Conservation (phyloP, 2,797 vertebrate genomes). For the Platalea minor region DNA sequence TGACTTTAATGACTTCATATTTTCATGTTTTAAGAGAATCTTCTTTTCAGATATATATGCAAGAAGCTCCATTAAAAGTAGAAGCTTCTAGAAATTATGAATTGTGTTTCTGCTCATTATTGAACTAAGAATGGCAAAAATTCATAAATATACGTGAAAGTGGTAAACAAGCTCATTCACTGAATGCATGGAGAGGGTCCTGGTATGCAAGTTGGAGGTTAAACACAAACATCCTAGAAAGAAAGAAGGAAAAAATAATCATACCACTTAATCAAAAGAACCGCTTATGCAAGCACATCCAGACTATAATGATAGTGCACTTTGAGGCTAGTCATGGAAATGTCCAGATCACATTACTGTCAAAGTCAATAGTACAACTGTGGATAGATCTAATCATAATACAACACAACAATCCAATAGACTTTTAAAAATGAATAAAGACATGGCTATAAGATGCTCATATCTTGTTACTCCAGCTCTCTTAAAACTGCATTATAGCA, state of each 20-base stretch:
- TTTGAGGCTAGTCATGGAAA: conserved; percentile 34
- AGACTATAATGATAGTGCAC: conserved; percentile 21
- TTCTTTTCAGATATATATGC: neutral
- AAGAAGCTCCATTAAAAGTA: neutral
- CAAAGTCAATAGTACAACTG: conserved; percentile 45
- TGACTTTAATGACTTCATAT: neutral
- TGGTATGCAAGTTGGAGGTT: neutral
- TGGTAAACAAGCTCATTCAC: rapidly evolving
- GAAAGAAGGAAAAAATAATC: neutral
- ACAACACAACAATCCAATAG: conserved; percentile 49
- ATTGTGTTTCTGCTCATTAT: neutral
- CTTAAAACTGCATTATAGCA: conserved; percentile 31
- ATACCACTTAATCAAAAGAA: neutral
- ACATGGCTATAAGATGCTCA: neutral
- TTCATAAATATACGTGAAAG: neutral
- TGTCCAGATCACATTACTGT: conserved; percentile 56
- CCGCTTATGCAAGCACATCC: conserved; percentile 21
- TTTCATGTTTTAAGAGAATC: neutral
- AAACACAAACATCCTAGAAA: neutral
- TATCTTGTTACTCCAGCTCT: conserved; percentile 33
- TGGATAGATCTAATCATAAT: conserved; percentile 43
- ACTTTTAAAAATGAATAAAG: conserved; percentile 38
- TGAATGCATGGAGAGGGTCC: neutral
- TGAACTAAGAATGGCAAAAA: neutral
- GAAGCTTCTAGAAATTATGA: neutral